Evolutionary conservation across 2,797 vertebrate species (phyloP), one percentile per base, ranked within the genome.

Genomic region (Emydoidea blandingii): DNA sequence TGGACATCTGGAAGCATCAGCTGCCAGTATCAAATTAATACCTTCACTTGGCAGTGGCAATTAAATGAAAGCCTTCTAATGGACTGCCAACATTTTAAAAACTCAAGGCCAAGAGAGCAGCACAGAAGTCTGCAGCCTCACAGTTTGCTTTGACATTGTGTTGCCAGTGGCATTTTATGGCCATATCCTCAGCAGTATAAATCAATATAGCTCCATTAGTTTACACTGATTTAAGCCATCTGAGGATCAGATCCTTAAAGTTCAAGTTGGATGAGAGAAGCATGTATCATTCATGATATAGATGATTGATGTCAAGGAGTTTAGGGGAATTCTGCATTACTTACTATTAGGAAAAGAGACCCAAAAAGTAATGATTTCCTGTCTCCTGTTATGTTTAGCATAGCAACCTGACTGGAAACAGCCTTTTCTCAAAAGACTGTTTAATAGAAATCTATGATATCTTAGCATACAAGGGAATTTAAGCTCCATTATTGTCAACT

Each of bases 1-100:
- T 95, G 94, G 95, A 96, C 74, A 88, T 95, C 95, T 96, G 96
- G 89, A 97, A 91, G 65, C 56, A 83, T 74, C 91, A 92, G 86
- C 81, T 96, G 90, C 95, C 96, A 97, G 88, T 92, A 95, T 52
- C 1, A 95, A 37, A 15, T 83, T 97, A 89, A 93, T 94, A 92
- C 16, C 54, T 94, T 92, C 79, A 37, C 83, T 78, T 95, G 87
- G 81, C 88, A 95, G 86, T 72, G 59, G 37, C 54, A 94, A 91
- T 92, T 90, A 92, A 94, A 97, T 92, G 5, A 91, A 87, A 95
- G 41, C 12, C 92, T 92, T 90, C 78, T 21, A 11, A 54, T n/a
- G 83, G 95, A 37, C 87, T 96, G 92, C 47, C 91, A 96, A 57
- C 16, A 10, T 79, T 95, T 47, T 65, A 34, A 88, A 88, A 83